phyloP scores from a whole-genome alignment of 2,113 vertebrate genomes.

The Pelmatolapia mariae region DNA sequence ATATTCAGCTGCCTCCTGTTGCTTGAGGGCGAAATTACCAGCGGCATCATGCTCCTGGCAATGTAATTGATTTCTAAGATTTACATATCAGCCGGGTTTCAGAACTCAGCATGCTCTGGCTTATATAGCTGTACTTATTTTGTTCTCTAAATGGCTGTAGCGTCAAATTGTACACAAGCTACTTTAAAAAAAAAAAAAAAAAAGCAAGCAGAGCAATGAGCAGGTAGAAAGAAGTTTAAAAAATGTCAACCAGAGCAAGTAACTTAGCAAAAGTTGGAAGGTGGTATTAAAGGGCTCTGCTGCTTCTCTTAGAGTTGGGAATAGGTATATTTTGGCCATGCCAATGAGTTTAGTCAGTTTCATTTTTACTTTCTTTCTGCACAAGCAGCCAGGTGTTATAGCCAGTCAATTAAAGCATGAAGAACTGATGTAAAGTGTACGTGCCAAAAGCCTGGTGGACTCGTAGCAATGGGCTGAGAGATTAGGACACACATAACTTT shows the following conservation, averaged over 20 bases:
- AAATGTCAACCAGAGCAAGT: not conserved
- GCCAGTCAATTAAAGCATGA: not conserved
- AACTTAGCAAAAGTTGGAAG: not conserved
- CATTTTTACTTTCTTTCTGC: not conserved
- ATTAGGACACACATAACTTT: not conserved
- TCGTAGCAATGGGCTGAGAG: not conserved
- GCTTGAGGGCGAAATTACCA: conserved; percentile 19
- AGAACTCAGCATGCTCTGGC: not conserved
- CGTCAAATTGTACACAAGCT: not conserved
- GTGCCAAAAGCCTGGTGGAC: not conserved
- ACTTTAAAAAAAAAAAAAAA: not conserved
- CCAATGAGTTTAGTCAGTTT: not conserved
- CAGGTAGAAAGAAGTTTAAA: not conserved
- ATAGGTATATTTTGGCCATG: not conserved
- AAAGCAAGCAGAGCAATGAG: not conserved
- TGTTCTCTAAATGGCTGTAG: not conserved
- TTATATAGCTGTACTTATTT: not conserved
- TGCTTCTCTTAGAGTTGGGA: not conserved
- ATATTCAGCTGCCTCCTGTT: conserved; percentile 26
- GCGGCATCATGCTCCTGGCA: not conserved
- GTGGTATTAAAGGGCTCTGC: not conserved
- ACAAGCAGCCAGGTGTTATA: not conserved
- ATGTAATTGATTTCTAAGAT: conserved; percentile 35
- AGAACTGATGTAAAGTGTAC: not conserved
- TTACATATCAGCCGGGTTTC: not conserved